Base-by-base conservation (phyloP, 2,113 vertebrate species). In the Oncorhynchus clarkii region DNA sequence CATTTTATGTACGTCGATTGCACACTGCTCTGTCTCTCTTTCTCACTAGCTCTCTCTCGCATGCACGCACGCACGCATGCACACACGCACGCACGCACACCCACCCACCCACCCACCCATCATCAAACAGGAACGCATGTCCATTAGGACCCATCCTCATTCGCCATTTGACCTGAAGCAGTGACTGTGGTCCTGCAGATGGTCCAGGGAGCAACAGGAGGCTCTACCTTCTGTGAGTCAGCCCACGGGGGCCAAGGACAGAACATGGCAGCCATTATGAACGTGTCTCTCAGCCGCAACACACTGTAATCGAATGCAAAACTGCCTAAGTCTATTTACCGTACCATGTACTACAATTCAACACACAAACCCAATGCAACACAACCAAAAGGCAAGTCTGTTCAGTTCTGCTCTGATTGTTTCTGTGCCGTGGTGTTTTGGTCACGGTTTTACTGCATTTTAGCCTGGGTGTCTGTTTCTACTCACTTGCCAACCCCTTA, bases 231-330 rank as follows among this genome's bases (percentile, higher is more conserved):
- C 71, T 84, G 73, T 72, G 76, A 70, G 9, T 1, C 0, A 29
- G 65, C 76, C 79, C 85, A 80, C 62, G 64, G 82, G 67, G 70
- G 72, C 76, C 77, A 81, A 84, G 82, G 82, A 87, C 72, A n/a
- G 72, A 69, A 54, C 48, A 14, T 62, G 66, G 16, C 16, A 18
- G 51, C 51, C 51, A 54, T 34, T 5, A 54, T 16, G 39, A 60
- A 64, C 27, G n/a, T 65, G 79, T n/a, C 59, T 60, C 51, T 67
- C 49, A 20, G 60, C 12, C 51, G 34, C 57, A 22, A 70, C 65
- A n/a, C 75, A 84, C 45, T 62, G 78, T 71, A 74, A 76, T 16
- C 78, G 26, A 73, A 84, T 29, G 67, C 70, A 77, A 78, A 86
- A 22, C 59, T 66, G 64, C 14, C 0, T 49, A 57, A 60, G 72